These are phyloP conservation scores for Actenoides hombroni DNA, from an alignment of 2,113 vertebrate genomes.

Conservation along the genomic window DNA sequence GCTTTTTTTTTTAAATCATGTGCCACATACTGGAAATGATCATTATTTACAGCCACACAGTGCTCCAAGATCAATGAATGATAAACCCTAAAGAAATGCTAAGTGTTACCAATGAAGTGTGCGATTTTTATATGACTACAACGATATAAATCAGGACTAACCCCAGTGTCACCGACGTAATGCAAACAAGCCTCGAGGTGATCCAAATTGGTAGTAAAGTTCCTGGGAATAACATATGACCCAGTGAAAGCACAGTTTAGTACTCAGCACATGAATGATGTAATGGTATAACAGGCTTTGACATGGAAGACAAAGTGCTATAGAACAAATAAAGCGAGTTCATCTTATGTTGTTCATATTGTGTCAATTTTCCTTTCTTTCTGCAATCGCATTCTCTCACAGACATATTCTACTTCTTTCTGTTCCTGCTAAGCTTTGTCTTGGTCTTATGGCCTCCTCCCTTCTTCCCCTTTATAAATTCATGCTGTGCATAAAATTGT, in stretches of 20 bases:
- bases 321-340: neutral
- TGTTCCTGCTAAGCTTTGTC: neutral
- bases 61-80: slow-evolving; percentile 15
- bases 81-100: slow-evolving; percentile 24
- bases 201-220: neutral
- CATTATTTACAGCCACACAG: slow-evolving; percentile 14
- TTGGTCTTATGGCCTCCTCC: neutral
- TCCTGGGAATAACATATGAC: neutral
- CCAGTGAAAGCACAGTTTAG: neutral
- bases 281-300: neutral
- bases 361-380: slow-evolving; percentile 8
- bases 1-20: neutral
- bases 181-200: neutral
- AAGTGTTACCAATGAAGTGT: slow-evolving; percentile 1
- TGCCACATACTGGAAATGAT: neutral
- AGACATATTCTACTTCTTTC: neutral
- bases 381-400: neutral
- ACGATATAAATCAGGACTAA: neutral
- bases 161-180: neutral
- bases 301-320: neutral
- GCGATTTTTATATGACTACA: neutral
- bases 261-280: neutral
- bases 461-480: slow-evolving; percentile 28
- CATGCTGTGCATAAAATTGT: slow-evolving; percentile 36
- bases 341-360: neutral